Evolutionary conservation across 2,113 vertebrate species (phyloP), one percentile per base, ranked within the genome.

Genomic region (Pseudorectes ferrugineus): DNA sequence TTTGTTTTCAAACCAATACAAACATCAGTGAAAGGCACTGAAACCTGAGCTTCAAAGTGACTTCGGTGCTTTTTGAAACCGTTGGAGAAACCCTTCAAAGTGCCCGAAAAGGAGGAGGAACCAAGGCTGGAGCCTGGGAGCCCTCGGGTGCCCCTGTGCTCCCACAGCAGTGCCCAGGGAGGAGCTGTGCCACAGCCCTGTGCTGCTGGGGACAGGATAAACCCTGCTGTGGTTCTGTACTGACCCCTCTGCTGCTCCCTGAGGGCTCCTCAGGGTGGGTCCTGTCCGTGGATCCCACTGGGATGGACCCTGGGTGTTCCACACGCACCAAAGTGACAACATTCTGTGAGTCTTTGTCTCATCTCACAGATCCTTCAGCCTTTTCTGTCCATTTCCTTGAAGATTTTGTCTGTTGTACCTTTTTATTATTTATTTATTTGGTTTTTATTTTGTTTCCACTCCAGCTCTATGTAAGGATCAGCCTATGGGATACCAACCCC

Each of bases 381-480:
- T 23, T 29, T 12, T 40, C 23, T 24, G 5, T 5, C 16, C 5
- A 7, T 40, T 71, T 43, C 42, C 49, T 61, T 20, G 9, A 2
- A 9, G 1, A 3, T 15, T 40, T 63, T 15, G 12, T 3, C 12
- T 25, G 8, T 11, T 14, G 6, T 7, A 8, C 5, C 17, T 14
- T 43, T 71, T 9, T 17, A 10, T 17, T 26, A 58, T 6, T 8
- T 25, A 20, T 24, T 10, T 38, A 5, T 59, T 22, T 43, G 6
- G 1, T 6, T 62, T 42, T 22, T 7, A 9, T 58, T 76, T 5
- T 74, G 9, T 29, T 54, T 57, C 46, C 15, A 10, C 15, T 59
- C 13, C 40, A 65, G 17, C 10, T 26, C 2, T 14, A 48, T 35
- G 76, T 21, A 68, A 43, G 35, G 19, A 43, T 65, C 38, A 36